Evolutionary conservation across 2,797 vertebrate genomes (phyloP).

Genomic region (Anas capensis): DNA sequence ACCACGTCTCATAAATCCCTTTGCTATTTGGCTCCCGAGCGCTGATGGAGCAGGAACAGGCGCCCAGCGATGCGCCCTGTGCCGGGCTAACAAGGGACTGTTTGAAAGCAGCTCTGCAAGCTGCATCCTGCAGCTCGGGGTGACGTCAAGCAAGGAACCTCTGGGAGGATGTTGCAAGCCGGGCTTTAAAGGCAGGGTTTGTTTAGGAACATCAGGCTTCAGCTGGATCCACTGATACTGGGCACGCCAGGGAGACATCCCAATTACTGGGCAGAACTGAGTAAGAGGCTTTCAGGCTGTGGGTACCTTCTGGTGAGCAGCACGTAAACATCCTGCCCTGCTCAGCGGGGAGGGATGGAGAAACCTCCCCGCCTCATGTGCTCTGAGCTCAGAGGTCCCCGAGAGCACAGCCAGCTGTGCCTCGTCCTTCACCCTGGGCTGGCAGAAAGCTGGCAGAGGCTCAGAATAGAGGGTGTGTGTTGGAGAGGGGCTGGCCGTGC

Average conservation of each 20-base stretch:
- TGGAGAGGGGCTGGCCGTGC: not conserved
- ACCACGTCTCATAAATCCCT: conserved; percentile 66
- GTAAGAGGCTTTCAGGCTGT: not conserved
- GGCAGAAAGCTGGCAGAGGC: not conserved
- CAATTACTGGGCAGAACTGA: not conserved
- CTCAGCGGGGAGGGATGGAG: not conserved
- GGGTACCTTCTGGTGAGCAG: not conserved
- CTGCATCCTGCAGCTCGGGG: not conserved
- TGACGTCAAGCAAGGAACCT: conserved; percentile 24
- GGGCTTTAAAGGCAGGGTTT: conserved; percentile 32
- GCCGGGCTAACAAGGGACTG: conserved; percentile 52
- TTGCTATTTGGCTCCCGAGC: conserved; percentile 32
- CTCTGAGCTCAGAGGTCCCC: not conserved
- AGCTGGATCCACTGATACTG: not conserved
- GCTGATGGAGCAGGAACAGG: conserved; percentile 18
- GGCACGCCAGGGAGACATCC: not conserved
- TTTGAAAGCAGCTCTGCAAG: conserved; percentile 48
- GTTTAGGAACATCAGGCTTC: conserved; percentile 4
- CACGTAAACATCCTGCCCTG: conserved; percentile 1
- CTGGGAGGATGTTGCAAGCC: not conserved
- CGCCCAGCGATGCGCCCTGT: not conserved
- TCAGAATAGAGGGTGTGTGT: rapidly evolving
- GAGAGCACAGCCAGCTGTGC: not conserved
- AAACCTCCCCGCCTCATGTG: not conserved
- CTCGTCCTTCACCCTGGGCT: not conserved